Conservation (phyloP, 2,888 invertebrate genomes). For the Himalopsyche tibetana region DNA sequence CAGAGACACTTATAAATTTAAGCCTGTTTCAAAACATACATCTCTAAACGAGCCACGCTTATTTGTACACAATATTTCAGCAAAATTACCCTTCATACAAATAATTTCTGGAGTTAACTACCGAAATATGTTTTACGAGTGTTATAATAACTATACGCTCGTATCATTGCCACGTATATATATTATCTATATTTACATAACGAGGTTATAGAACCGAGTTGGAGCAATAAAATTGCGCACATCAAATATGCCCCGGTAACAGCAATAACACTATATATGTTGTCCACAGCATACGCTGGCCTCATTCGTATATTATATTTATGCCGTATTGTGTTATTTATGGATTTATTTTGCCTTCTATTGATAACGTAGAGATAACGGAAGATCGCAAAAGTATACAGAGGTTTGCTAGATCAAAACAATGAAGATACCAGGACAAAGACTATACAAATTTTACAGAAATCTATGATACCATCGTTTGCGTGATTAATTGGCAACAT, state of each 20-base stretch:
- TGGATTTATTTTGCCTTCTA: too few relatives aligned
- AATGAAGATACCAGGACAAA: too few relatives aligned
- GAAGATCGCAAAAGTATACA: too few relatives aligned
- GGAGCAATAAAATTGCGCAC: neutral
- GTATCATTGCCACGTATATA: neutral
- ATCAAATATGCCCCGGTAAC: neutral
- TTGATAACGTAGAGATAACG: too few relatives aligned
- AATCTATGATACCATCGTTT: too few relatives aligned
- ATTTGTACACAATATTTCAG: conserved; percentile 22
- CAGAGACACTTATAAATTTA: too few relatives aligned
- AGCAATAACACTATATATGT: neutral
- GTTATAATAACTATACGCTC: neutral
- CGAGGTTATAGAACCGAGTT: neutral
- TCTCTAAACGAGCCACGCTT: neutral
- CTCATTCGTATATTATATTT: too few relatives aligned
- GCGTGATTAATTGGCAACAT: too few relatives aligned
- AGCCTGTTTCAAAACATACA: neutral
- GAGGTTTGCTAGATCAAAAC: too few relatives aligned
- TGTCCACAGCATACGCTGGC: too few relatives aligned
- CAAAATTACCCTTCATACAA: conserved; percentile 2
- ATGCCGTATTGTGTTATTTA: too few relatives aligned
- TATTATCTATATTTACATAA: neutral
- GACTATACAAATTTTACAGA: too few relatives aligned
- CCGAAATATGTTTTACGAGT: conserved; percentile 26
- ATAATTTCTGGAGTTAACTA: conserved; percentile 13